Conservation (phyloP, 2,797 vertebrate species). For the Poeciliopsis paucimaculata region DNA sequence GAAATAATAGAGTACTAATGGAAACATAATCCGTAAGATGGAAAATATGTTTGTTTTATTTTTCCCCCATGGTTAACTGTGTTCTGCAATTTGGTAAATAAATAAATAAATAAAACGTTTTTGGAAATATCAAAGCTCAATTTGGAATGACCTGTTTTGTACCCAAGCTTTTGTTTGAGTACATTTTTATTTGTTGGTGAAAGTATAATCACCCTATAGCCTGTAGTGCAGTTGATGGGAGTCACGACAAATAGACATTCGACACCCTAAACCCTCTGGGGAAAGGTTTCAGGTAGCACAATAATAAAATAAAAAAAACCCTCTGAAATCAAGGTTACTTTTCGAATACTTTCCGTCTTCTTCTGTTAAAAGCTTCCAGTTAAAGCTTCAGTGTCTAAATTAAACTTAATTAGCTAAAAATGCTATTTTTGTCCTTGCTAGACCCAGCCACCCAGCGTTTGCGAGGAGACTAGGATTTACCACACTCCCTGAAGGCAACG, state of each 20-base stretch:
- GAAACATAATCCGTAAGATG: too few species aligned
- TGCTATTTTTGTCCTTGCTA: neutral
- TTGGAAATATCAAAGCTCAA: too few species aligned
- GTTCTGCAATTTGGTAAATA: too few species aligned
- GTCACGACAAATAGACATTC: neutral
- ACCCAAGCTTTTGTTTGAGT: too few species aligned
- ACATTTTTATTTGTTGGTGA: neutral
- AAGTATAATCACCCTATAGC: too few species aligned
- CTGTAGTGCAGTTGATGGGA: neutral
- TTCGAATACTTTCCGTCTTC: neutral
- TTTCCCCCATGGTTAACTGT: too few species aligned
- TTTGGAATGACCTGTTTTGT: neutral
- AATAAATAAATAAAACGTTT: too few species aligned
- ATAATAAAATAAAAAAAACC: neutral
- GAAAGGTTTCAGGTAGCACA: neutral
- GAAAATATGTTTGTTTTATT: too few species aligned
- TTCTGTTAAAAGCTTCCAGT: neutral
- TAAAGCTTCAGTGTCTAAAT: neutral
- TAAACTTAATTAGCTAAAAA: neutral
- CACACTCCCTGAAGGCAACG: conserved; percentile 31
- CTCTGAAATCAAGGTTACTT: neutral
- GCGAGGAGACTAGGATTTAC: neutral
- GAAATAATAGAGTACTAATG: too few species aligned
- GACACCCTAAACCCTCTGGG: neutral
- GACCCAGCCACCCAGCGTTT: neutral